Evolutionary conservation across 2,888 invertebrate species (phyloP).

Genomic region (Ophioninae sp.): DNA sequence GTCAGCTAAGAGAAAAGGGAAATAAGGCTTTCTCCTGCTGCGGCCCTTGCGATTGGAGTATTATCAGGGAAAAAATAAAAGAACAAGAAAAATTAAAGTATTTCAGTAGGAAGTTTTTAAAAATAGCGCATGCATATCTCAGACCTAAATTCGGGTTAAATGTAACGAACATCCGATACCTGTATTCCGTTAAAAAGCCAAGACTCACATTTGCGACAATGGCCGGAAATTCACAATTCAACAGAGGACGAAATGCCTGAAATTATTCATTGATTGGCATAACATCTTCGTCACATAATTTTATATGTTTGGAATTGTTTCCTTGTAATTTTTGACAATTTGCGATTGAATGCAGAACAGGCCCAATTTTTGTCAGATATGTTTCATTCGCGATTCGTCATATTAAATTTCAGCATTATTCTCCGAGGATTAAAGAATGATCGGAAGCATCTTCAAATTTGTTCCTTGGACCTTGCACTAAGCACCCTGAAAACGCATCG

Average conservation of each 20-base stretch:
- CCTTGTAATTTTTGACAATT: no score
- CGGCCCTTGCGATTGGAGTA: background rate
- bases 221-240: background rate
- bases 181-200: background rate
- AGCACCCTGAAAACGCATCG: background rate
- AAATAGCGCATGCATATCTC: conserved; percentile 42
- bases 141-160: background rate
- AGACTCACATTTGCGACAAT: background rate
- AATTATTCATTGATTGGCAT: background rate
- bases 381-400: background rate
- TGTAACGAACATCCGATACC: background rate
- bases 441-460: background rate
- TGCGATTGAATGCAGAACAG: no score
- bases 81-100: background rate
- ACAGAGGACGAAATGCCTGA: background rate
- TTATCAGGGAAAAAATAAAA: background rate
- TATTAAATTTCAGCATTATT: background rate
- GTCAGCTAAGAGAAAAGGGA: background rate
- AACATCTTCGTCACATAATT: no score
- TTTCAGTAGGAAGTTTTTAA: background rate
- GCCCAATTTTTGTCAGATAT: background rate
- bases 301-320: no score
- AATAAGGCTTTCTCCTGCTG: background rate
- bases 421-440: background rate
- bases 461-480: background rate